Base-by-base conservation (phyloP, 2,888 invertebrate species). In the Camptogramma bilineatum region DNA sequence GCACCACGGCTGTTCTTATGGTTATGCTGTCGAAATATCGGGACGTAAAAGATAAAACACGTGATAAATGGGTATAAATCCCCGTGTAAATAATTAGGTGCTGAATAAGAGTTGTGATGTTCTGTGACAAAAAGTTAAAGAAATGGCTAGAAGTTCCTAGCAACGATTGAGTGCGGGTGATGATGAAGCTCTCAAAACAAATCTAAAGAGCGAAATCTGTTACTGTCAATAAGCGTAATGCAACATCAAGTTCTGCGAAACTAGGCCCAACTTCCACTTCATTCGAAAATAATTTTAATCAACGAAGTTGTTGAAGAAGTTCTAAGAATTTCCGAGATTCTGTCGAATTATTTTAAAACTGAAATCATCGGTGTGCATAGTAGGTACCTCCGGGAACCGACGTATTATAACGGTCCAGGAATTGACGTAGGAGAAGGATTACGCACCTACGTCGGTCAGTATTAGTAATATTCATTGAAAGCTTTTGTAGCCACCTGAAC, bases 401-500 rank as follows among this genome's bases (percentile, higher is more conserved):
- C 21, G 21, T 21, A 21, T 2, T n/a, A 7, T 39, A 39, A n/a
- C 39, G 39, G n/a, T 3, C 17, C 17, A 16, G 7, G 8, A 56
- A 24, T 17, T 42, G 44, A 24, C 24, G 24, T 24, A 42, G 1
- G 19, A 24, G 21, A 50, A 39, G 21, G 34, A 56, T 34, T 55
- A 31, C 19, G 18, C 48, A 34, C 31, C 9, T 28, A n/a, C n/a
- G 28, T 28, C 28, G 28, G 28, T 28, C 28, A 28, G 28, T 28
- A 28, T 21, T 44, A 50, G 46, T 28, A 46, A 21, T 21, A 17
- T 44, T 24, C 28, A 61, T 48, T 34, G 17, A 17, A 54, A 54
- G 63, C 58, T 54, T 62, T 55, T 52, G 46, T 34, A 56, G 18
- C 17, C 18, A 44, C 61, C 24, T 44, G 61, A 48, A 52, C 17